Conservation (phyloP, 2,888 invertebrate genomes). For the Acleris holmiana region DNA sequence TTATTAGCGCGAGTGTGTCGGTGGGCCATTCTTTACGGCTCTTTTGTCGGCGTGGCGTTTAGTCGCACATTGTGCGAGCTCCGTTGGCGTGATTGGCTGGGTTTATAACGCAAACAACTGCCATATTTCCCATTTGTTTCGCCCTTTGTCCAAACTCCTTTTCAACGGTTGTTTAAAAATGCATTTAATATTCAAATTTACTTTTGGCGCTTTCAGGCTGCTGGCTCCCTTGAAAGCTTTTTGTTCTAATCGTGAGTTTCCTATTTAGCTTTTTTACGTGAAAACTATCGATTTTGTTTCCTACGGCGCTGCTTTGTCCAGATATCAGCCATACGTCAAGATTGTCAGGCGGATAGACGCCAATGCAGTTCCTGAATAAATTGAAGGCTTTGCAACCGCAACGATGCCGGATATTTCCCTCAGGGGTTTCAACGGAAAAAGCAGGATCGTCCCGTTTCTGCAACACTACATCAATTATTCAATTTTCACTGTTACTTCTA, state of each 20-base stretch:
- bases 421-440: slow-evolving; percentile 70
- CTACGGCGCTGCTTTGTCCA: slow-evolving; percentile 64
- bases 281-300: background rate
- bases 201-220: background rate
- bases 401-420: slow-evolving; percentile 74
- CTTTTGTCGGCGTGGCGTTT: slow-evolving; percentile 79
- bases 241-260: background rate
- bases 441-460: slow-evolving; percentile 59
- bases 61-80: slow-evolving; percentile 69
- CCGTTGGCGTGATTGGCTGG: slow-evolving; percentile 70
- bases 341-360: slow-evolving; percentile 70
- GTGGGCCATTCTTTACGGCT: slow-evolving; percentile 81
- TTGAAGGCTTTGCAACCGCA: slow-evolving; percentile 73
- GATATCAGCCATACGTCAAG: slow-evolving; percentile 62
- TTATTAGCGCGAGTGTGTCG: slow-evolving; percentile 80
- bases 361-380: slow-evolving; percentile 74
- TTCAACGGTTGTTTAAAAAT: slow-evolving; percentile 50
- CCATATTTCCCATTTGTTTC: slow-evolving; percentile 66
- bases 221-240: background rate
- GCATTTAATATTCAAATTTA: slow-evolving; percentile 42
- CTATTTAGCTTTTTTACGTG: background rate
- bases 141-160: slow-evolving; percentile 53
- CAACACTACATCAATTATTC: slow-evolving; percentile 74
- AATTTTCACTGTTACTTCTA: slow-evolving; percentile 63
- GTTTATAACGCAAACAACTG: slow-evolving; percentile 71